A percentile compares a stretch with the other conserved stretches of the same genome.
Evolutionary conservation across 2,113 vertebrate species (phyloP).

Genomic region (Dipodomys ordii): DNA sequence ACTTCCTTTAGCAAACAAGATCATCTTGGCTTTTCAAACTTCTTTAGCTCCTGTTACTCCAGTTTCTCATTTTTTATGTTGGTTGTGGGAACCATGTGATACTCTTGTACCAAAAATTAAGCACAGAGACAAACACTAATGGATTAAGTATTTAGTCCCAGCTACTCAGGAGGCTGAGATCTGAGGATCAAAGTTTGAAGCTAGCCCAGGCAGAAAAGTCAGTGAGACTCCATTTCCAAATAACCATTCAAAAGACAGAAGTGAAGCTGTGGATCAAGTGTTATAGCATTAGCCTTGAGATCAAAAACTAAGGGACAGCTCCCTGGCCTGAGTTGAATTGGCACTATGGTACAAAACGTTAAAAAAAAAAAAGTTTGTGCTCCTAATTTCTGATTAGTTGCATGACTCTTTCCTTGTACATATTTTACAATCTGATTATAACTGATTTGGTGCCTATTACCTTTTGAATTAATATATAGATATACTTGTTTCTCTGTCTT

Average conservation of each 20-base stretch:
- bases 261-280: too few species aligned
- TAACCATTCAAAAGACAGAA: too few species aligned
- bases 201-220: too few species aligned
- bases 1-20: background rate
- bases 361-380: background rate
- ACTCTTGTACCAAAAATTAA: background rate
- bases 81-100: background rate
- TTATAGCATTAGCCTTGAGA: too few species aligned
- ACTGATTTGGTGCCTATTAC: background rate
- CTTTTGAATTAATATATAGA: background rate
- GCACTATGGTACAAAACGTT: too few species aligned
- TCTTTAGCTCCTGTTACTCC: background rate
- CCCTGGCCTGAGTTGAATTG: too few species aligned
- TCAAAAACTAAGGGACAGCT: too few species aligned
- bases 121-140: too few species aligned
- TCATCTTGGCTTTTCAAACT: background rate
- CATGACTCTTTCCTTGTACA: background rate
- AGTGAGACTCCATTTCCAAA: too few species aligned
- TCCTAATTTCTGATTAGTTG: background rate
- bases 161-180: too few species aligned
- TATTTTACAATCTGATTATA: background rate
- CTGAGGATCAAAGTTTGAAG: too few species aligned
- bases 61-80: background rate
- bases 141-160: too few species aligned
- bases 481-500: background rate